These are phyloP conservation scores for Acrocephalus scirpaceus DNA, from an alignment of 2,797 vertebrate species.

Conservation along the genomic window DNA sequence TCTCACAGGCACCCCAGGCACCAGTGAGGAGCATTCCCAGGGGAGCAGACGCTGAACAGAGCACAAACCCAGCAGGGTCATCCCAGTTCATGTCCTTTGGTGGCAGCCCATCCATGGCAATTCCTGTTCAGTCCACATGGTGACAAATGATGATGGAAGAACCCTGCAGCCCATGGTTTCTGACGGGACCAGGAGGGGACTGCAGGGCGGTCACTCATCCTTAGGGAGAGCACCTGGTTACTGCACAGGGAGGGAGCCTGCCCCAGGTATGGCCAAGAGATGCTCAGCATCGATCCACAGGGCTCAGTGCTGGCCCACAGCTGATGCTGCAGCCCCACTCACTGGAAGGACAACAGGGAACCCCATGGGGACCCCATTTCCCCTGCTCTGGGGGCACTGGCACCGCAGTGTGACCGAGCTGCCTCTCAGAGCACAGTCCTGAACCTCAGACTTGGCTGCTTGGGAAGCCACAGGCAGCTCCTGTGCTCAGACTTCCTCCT, in stretches of 20 bases:
- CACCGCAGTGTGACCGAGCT: accelerated
- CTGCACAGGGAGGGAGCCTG: background rate
- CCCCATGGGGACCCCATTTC: accelerated
- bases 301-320: accelerated
- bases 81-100: accelerated
- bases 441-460: accelerated
- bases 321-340: background rate
- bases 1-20: background rate
- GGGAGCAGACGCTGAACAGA: accelerated
- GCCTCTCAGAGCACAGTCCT: background rate
- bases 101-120: background rate
- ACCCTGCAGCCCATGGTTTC: accelerated
- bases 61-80: background rate
- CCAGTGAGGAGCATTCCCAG: background rate
- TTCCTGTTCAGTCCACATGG: accelerated
- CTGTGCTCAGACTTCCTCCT: background rate
- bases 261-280: accelerated
- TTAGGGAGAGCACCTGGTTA: accelerated
- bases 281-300: accelerated
- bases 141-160: accelerated
- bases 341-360: accelerated
- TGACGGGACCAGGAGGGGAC: background rate
- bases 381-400: accelerated
- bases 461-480: background rate
- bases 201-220: accelerated